These are phyloP conservation scores for Microtus oregoni DNA, from an alignment of 2,113 vertebrate genomes.

Conservation along the genomic window DNA sequence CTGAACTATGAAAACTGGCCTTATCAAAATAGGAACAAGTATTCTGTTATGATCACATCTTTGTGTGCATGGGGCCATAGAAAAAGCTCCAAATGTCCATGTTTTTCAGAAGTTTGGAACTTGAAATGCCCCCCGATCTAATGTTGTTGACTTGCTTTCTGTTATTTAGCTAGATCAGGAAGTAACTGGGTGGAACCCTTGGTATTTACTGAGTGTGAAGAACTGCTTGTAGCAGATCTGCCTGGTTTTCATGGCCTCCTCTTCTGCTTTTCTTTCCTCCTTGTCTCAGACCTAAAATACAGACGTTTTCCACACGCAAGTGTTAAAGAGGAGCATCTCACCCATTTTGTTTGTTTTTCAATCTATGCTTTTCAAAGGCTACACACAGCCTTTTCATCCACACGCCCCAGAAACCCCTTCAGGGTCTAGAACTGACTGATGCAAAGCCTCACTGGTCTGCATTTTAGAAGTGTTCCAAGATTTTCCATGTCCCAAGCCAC, in stretches of 20 bases:
- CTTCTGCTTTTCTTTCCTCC: background rate
- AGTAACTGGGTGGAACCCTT: background rate
- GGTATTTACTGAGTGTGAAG: background rate
- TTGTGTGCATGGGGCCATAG: background rate
- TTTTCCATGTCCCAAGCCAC: background rate
- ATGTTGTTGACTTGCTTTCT: background rate
- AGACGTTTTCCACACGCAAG: background rate
- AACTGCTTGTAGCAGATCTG: background rate
- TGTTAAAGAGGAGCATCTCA: background rate
- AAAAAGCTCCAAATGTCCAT: background rate
- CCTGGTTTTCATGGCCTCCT: background rate
- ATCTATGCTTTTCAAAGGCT: background rate
- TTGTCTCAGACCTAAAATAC: background rate
- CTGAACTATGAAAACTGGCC: background rate
- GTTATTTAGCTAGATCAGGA: background rate
- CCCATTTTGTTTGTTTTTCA: background rate
- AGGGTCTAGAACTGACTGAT: background rate
- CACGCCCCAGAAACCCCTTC: background rate
- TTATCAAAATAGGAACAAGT: conserved; percentile 11
- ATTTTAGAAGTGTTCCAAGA: background rate
- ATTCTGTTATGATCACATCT: background rate
- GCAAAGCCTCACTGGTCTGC: background rate
- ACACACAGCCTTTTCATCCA: background rate
- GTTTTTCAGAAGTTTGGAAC: background rate
- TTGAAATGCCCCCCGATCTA: background rate